Base-by-base conservation (phyloP, 1,140 invertebrate genomes). In the Schlechtendalia chinensis region DNA sequence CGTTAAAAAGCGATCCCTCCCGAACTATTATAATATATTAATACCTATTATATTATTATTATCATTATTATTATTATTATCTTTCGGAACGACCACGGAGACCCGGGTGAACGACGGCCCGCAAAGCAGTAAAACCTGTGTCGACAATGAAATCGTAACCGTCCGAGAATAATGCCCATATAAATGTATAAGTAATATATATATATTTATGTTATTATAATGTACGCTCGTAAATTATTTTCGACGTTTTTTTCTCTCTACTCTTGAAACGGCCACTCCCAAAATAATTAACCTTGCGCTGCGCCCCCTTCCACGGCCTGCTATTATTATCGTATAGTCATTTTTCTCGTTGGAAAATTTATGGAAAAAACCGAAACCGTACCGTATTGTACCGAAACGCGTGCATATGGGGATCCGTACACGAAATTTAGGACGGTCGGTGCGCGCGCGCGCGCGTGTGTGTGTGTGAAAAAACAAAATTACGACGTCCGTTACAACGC, bases 151-250 rank as follows among this genome's bases (percentile, higher is more conserved):
- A 50, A 50, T 27, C 16, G 45, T 69, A 47, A 19, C 16, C n/a
- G 45, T 8, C n/a, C 39, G 65, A 47, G 47, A 10, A 50, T 50
- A 10, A 50, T n/a, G n/a, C n/a, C n/a, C n/a, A n/a, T n/a, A n/a
- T n/a, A n/a, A n/a, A n/a, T n/a, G n/a, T n/a, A n/a, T n/a, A n/a
- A n/a, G n/a, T n/a, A n/a, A n/a, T n/a, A n/a, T n/a, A n/a, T n/a
- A n/a, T n/a, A n/a, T n/a, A n/a, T n/a, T n/a, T n/a, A n/a, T n/a
- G n/a, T n/a, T n/a, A n/a, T n/a, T n/a, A n/a, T n/a, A 69, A 69
- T 50, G 50, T 22, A 69, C 32, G 32, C 67, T 69, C 67, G 45
- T 69, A 69, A 69, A 69, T 69, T 69, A 69, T 69, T 69, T 69
- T 69, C 67, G 45, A 69, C 67, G 45, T 69, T 50, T 50, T 29